Base-by-base conservation (phyloP, 2,113 vertebrate species). In the Coryphaenoides rupestris region DNA sequence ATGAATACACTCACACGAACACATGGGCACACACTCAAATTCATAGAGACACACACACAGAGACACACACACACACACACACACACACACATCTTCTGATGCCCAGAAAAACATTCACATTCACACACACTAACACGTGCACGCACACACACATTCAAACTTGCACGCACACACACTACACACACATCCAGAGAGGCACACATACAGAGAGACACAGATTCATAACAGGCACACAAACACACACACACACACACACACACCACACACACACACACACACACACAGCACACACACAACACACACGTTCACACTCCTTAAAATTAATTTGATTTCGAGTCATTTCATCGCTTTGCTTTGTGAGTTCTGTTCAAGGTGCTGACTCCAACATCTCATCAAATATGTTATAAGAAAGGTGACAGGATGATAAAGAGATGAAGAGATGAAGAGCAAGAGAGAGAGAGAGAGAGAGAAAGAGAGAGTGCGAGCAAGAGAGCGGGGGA, bases 291-390 rank as follows among this genome's bases (percentile, higher is more conserved):
- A n/a, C 23, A 28, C 56, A 28, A 28, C 56, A 40, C 15, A 28
- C 23, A 26, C 14, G 17, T 19, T 13, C 53, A 52, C 50, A 80
- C 84, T 88, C 78, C 79, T 67, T 84, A 77, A 81, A 71, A 59
- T 59, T 3, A 26, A 26, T 26, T 26, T 3, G 6, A 72, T 80
- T 81, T 79, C 81, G 73, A 72, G 62, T 80, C 56, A 72, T 88
- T 86, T 85, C 83, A 83, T 86, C 84, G 85, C n/a, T 80, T 75
- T 71, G 72, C n/a, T 55, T 68, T 79, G 3, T 26, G 24, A 26
- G 24, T 26, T 26, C 24, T 26, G 24, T 26, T 3, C 24, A 26
- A n/a, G 24, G 24, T 26, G 3, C 24, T 26, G 24, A 3, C 24
- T 26, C n/a, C 6, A 26, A 26, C 24, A 3, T 26, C 24, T 26